Percentiles rank a stretch among this genome's conserved stretches.
These are phyloP conservation scores for Microplitis mediator DNA, from an alignment of 1,140 invertebrate species.

Conservation along the genomic window DNA sequence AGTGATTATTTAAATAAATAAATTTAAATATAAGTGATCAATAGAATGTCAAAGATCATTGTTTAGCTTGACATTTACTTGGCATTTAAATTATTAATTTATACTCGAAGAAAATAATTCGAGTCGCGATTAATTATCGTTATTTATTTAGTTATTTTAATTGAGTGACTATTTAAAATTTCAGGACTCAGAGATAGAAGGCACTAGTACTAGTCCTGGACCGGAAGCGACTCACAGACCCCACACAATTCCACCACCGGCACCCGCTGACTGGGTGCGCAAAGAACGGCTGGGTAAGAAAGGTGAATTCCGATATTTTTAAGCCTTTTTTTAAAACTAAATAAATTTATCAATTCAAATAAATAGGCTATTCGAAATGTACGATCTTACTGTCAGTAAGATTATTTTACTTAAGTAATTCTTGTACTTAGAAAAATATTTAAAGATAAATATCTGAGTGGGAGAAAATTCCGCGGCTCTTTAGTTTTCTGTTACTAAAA, in stretches of 20 bases:
- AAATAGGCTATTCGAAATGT: neutral
- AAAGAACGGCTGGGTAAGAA: constrained; percentile 90
- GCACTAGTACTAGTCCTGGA: constrained; percentile 59
- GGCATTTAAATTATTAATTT: no score
- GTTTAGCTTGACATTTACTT: neutral
- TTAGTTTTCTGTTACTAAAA: no score
- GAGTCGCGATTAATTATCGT: no score
- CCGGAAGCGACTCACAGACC: constrained; percentile 58
- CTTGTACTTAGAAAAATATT: no score
- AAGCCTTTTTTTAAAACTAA: constrained; percentile 42
- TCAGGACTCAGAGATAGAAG: constrained; percentile 62
- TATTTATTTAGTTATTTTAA: neutral
- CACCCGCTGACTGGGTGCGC: constrained; percentile 80
- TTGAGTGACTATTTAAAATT: neutral
- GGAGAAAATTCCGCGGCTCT: no score
- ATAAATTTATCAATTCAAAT: neutral
- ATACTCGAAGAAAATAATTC: no score
- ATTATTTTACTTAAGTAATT: no score
- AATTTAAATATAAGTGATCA: neutral
- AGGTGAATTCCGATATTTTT: constrained; percentile 96
- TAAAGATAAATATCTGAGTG: no score
- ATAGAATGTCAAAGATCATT: neutral
- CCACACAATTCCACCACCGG: constrained; percentile 62
- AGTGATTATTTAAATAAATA: constrained; percentile 12
- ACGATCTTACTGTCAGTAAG: no score